Base-by-base conservation (phyloP, 2,113 vertebrate genomes). In the Amphiprion percula region DNA sequence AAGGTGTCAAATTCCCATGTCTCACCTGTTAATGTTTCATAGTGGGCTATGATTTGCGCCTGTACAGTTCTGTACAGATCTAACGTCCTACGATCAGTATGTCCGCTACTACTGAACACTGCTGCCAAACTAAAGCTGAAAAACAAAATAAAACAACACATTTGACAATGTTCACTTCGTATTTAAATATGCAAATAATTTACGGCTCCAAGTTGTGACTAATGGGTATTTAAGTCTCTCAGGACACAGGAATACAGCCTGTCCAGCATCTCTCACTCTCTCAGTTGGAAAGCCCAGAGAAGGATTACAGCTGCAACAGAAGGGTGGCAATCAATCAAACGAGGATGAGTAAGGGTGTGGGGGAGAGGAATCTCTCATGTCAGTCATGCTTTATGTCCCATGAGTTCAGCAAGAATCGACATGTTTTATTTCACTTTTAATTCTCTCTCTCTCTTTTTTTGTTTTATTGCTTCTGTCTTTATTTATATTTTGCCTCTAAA, bases 281-380 rank as follows among this genome's bases (percentile, higher is more conserved):
- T 80, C 63, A 33, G 67, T 68, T 71, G 67, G 68, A 68, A 85
- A 78, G 68, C 39, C 52, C 54, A 73, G 77, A 88, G 77, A 85
- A 69, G 65, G 80, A 91, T 90, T 88, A 88, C 58, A 50, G 82
- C 78, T 77, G 76, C 84, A 84, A 64, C 77, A 87, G 77, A 85
- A 80, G 79, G 77, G 77, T 83, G 77, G 84, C 79, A 84, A 88
- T 91, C 84, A 88, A 84, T 88, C 84, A 90, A 86, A 85, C 24
- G 6, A 73, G 80, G 74, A 88, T 84, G 78, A 86, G 77, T 80
- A 8, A 68, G 70, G 63, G 12, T 75, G 80, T 63, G 82, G 46
- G 69, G 70, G 81, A 72, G 74, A 81, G 76, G 76, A 67, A 17
- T 65, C 82, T 78, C 56, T 78, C 33, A 61, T 72, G 79, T 83